Evolutionary conservation across 1,140 invertebrate genomes (phyloP).

Genomic region (Drosophila busckii): DNA sequence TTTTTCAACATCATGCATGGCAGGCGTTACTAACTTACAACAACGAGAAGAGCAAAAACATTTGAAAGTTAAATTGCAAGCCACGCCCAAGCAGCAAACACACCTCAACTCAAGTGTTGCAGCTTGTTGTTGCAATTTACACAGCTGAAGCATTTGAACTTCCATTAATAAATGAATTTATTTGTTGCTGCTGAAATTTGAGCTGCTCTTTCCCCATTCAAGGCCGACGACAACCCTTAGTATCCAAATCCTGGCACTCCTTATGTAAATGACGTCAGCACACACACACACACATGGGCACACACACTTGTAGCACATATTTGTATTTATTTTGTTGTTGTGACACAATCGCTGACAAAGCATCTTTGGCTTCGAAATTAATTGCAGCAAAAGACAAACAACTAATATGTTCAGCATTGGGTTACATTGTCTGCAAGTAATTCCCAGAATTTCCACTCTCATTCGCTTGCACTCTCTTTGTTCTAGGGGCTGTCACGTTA

Average conservation of each 20-base stretch:
- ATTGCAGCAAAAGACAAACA: too few relatives aligned
- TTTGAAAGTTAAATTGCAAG: conserved; percentile 27
- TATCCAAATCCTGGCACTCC: conserved; percentile 5
- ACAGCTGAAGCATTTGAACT: too few relatives aligned
- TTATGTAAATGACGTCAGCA: conserved; percentile 29
- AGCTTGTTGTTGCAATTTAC: background rate
- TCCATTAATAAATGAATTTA: too few relatives aligned
- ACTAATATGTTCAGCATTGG: too few relatives aligned
- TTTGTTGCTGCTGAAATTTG: conserved; percentile 24
- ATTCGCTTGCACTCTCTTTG: too few relatives aligned
- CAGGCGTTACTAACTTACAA: conserved; percentile 1
- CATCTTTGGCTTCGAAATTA: conserved; percentile 53
- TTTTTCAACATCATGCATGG: too few relatives aligned
- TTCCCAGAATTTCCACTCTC: too few relatives aligned
- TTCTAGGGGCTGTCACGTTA: too few relatives aligned
- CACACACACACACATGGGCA: conserved; percentile 42
- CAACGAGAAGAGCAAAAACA: conserved; percentile 13
- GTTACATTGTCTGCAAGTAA: too few relatives aligned
- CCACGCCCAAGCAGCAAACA: conserved; percentile 14
- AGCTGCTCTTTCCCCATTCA: conserved; percentile 12
- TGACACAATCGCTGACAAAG: conserved; percentile 61
- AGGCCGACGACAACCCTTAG: conserved; percentile 19
- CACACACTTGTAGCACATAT: conserved; percentile 16
- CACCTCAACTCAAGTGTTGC: background rate
- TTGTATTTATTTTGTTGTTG: conserved; percentile 36